Conservation (phyloP, 2,113 vertebrate genomes). For the Strix aluco region DNA sequence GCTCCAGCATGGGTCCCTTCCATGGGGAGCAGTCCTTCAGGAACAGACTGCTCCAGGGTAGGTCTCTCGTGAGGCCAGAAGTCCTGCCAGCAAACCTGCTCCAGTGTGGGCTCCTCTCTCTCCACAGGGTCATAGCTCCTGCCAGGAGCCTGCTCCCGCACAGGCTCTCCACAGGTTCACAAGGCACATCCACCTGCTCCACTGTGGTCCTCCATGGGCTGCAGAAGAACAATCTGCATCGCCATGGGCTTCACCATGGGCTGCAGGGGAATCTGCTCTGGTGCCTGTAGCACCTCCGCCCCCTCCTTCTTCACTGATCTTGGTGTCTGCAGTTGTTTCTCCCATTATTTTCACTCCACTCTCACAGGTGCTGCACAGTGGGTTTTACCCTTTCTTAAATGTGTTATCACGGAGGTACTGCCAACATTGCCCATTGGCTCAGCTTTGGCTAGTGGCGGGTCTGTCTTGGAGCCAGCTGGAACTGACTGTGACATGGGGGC, state of each 20-base stretch:
- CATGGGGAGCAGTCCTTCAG: neutral
- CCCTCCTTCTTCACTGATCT: neutral
- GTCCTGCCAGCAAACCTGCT: neutral
- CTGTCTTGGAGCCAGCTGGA: neutral
- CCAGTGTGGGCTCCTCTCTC: rapidly evolving
- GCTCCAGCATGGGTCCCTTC: neutral
- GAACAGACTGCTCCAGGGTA: neutral
- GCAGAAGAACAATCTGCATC: neutral
- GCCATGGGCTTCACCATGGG: no score
- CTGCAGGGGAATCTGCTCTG: neutral
- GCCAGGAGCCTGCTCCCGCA: neutral
- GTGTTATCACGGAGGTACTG: neutral
- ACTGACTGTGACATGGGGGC: no score
- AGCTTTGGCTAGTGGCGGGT: rapidly evolving
- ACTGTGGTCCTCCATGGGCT: neutral
- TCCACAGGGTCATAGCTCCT: neutral
- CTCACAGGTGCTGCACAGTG: neutral
- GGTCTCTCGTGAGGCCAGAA: rapidly evolving
- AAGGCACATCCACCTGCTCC: neutral
- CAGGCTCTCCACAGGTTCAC: no score
- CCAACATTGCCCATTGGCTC: neutral
- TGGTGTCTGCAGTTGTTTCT: neutral
- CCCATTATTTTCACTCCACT: neutral
- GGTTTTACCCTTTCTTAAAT: neutral
- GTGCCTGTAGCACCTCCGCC: neutral